phyloP scores from a whole-genome alignment of 2,113 vertebrate species.

The Corvus hawaiiensis region DNA sequence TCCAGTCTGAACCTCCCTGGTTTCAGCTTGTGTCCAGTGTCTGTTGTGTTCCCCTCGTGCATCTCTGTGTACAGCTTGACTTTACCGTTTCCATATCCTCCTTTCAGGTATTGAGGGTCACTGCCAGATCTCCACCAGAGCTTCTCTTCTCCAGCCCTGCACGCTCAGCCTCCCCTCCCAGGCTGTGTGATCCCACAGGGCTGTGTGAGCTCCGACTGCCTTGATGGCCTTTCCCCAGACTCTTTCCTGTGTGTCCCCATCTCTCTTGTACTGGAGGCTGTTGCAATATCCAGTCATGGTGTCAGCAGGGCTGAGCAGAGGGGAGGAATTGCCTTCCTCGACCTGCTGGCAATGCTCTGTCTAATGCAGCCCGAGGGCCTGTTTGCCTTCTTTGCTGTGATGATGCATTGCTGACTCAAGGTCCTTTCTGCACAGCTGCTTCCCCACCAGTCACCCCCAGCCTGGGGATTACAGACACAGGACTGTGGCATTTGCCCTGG shows the following conservation, averaged over 20 bases:
- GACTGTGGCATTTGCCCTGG: not conserved
- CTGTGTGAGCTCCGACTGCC: not conserved
- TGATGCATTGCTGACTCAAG: not conserved
- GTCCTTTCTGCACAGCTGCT: not conserved
- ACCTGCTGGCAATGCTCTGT: not conserved
- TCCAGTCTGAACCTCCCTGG: not conserved
- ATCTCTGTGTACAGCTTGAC: not conserved
- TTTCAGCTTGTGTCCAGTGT: not conserved
- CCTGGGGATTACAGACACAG: not conserved
- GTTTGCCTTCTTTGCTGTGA: not conserved
- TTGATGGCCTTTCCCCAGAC: not conserved
- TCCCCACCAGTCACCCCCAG: not conserved
- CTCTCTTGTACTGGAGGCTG: not conserved
- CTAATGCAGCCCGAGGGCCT: not conserved
- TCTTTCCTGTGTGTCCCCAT: not conserved
- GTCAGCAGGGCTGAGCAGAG: not conserved
- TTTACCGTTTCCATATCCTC: not conserved
- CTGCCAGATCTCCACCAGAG: not conserved
- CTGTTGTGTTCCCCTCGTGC: not conserved
- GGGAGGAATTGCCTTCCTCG: accelerated
- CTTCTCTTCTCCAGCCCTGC: not conserved
- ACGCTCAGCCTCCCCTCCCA: not conserved
- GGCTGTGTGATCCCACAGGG: not conserved
- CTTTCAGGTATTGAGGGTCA: not conserved
- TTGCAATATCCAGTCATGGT: not conserved